A percentile compares a stretch with the other conserved stretches of the same genome.
Conservation (phyloP, 2,888 invertebrate species). For the Nyleta sp. region DNA sequence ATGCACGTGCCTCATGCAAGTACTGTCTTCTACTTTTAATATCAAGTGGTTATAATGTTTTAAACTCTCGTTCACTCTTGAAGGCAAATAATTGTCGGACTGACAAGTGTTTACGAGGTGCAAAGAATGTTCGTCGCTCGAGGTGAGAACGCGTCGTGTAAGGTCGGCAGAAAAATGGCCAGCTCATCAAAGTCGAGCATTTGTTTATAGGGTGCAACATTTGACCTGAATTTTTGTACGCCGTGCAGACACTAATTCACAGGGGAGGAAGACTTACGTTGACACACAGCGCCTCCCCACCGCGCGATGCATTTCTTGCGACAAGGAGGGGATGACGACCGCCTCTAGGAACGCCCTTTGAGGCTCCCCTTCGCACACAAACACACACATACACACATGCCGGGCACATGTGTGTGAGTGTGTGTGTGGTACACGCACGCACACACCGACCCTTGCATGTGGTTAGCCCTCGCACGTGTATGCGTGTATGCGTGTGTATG, state of each 20-base stretch:
- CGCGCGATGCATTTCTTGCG: conserved; percentile 65
- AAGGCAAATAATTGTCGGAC: neutral
- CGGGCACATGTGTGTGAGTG: conserved; percentile 36
- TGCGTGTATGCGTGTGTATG: neutral
- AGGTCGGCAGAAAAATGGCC: conserved; percentile 22
- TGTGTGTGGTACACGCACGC: conserved; percentile 6
- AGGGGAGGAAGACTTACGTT: conserved; percentile 53
- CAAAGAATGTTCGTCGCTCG: conserved; percentile 4
- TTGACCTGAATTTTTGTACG: conserved; percentile 60
- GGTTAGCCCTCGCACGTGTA: neutral
- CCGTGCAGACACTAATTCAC: conserved; percentile 41
- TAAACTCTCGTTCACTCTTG: too few species aligned
- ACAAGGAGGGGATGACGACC: conserved; percentile 78
- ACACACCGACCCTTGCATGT: conserved; percentile 5
- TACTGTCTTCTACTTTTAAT: too few species aligned
- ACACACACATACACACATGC: conserved; percentile 35
- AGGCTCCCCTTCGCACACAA: conserved; percentile 70
- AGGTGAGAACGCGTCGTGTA: conserved; percentile 13
- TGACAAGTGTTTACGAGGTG: conserved; percentile 4
- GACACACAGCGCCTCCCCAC: conserved; percentile 62
- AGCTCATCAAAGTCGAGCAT: conserved; percentile 37
- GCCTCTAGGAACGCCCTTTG: conserved; percentile 82
- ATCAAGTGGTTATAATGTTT: too few species aligned
- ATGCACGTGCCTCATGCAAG: too few species aligned
- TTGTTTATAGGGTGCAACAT: conserved; percentile 60